phyloP scores from a whole-genome alignment of 2,113 vertebrate genomes.

The Cygnus buccinator region DNA sequence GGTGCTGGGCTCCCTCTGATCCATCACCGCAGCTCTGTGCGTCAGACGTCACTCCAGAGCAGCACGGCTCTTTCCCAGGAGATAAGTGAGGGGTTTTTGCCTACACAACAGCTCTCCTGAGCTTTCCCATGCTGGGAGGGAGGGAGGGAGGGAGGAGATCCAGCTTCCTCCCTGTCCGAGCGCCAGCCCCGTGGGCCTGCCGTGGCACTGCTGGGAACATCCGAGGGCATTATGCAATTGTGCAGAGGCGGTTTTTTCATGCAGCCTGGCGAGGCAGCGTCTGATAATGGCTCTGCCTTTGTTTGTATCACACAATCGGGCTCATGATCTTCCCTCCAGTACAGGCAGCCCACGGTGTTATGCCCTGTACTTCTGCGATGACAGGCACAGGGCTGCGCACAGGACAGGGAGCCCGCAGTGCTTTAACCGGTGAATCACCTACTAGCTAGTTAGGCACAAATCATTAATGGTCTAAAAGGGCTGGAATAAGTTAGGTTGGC shows the following conservation, averaged over 20 bases:
- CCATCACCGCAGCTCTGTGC: neutral
- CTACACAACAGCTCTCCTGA: constrained; percentile 52
- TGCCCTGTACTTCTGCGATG: constrained; percentile 41
- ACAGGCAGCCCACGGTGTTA: constrained; percentile 39
- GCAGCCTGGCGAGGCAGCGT: neutral
- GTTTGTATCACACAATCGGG: constrained; percentile 17
- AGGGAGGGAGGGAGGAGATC: constrained; percentile 37
- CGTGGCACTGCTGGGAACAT: constrained; percentile 45
- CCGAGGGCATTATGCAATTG: constrained; percentile 51
- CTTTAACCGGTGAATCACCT: constrained; percentile 39
- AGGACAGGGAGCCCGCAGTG: constrained; percentile 32
- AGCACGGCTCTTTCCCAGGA: constrained; percentile 60
- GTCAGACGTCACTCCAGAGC: neutral
- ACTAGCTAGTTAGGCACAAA: constrained; percentile 33
- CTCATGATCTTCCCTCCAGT: constrained; percentile 45
- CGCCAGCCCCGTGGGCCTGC: constrained; percentile 3
- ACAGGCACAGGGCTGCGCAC: neutral
- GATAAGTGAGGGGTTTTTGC: constrained; percentile 24
- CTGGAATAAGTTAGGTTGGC: neutral
- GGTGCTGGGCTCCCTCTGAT: neutral
- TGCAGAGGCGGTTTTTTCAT: constrained; percentile 47
- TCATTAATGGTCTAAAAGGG: constrained; percentile 8
- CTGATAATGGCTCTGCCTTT: constrained; percentile 49
- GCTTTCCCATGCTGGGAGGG: constrained; percentile 56
- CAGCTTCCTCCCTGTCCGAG: constrained; percentile 18